Evolutionary conservation across 2,888 invertebrate species (phyloP), one percentile per base, ranked within the genome.

Genomic region (Eristalis pertinax): DNA sequence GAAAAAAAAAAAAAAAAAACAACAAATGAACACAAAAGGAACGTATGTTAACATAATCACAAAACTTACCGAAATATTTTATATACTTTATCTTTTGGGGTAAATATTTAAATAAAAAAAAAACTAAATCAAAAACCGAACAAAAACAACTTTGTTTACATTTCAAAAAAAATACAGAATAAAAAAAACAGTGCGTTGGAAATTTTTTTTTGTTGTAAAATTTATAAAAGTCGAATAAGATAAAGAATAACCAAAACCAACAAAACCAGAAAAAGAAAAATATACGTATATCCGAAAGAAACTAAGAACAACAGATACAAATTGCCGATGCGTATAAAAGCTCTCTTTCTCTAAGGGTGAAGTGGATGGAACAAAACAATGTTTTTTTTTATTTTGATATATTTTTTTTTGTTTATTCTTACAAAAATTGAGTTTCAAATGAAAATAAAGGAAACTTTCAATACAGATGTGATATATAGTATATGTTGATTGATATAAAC

Each of bases 271-370:
- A 62, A 58, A 62, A 58, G 19, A 1, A 67, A 68, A 67, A 58
- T 64, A 67, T 62, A 62, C 13, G 13, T 24, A 64, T 69, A 43
- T n/a, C 15, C n/a, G 50, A 50, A 50, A 19, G 19, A 65, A 83
- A 67, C 69, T 13, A 75, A 65, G 32, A 60, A 60, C 15, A 70
- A 81, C 69, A 74, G 58, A 64, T 69, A 70, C 41, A 73, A 79
- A 50, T 84, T 84, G 84, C 87, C 87, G 84, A 84, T 87, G 87
- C 79, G 83, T 75, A 76, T 83, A 70, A 80, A 87, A 87, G 87
- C 87, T 87, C 84, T 87, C 87, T 84, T 84, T 87, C 72, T 79
- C 87, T 87, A 87, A 86, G 76, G 87, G 87, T 84, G 87, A 79
- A 84, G 76, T 76, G 64, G 79, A 79, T 76, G 69, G 75, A 79